phyloP scores from a whole-genome alignment of 2,797 vertebrate species.

The Chaetodon trifasciatus region DNA sequence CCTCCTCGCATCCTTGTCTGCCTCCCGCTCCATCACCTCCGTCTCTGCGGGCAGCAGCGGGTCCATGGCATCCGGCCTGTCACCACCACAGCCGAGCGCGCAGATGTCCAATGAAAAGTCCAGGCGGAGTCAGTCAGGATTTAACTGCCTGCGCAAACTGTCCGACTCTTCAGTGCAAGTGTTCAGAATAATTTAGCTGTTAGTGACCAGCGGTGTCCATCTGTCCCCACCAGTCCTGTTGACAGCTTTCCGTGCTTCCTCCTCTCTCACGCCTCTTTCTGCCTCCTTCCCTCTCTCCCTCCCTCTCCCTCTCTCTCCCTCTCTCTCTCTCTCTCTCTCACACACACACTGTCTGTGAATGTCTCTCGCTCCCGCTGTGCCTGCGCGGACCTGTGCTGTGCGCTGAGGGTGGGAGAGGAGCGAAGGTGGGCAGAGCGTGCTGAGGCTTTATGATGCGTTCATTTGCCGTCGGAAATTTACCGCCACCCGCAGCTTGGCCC shows the following conservation, averaged over 20 bases:
- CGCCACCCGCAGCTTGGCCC: neutral
- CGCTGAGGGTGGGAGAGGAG: conserved; percentile 46
- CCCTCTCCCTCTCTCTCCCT: conserved; percentile 3
- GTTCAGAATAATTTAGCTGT: neutral
- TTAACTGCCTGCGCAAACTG: neutral
- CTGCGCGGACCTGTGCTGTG: conserved; percentile 12
- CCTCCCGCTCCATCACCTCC: conserved; percentile 80
- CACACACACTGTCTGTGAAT: neutral
- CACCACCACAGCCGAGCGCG: conserved; percentile 41
- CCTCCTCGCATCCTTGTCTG: conserved; percentile 91
- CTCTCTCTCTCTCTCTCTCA: neutral
- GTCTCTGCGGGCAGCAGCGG: conserved; percentile 69
- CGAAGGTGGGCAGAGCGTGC: conserved; percentile 23
- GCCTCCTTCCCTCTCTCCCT: conserved; percentile 7
- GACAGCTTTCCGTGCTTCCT: conserved; percentile 27
- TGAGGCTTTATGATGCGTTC: conserved; percentile 46
- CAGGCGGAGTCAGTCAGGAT: neutral
- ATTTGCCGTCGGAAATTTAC: conserved; percentile 37
- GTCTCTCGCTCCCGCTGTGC: conserved; percentile 29
- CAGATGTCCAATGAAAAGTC: conserved; percentile 27
- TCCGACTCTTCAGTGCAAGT: neutral
- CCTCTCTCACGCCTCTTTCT: conserved; percentile 23
- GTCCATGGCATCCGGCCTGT: conserved; percentile 71
- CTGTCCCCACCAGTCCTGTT: conserved; percentile 17
- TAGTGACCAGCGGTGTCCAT: conserved; percentile 4